Percentiles rank a stretch among this genome's conserved stretches.
phyloP scores from a whole-genome alignment of 2,113 vertebrate species.

The Tinamus guttatus region DNA sequence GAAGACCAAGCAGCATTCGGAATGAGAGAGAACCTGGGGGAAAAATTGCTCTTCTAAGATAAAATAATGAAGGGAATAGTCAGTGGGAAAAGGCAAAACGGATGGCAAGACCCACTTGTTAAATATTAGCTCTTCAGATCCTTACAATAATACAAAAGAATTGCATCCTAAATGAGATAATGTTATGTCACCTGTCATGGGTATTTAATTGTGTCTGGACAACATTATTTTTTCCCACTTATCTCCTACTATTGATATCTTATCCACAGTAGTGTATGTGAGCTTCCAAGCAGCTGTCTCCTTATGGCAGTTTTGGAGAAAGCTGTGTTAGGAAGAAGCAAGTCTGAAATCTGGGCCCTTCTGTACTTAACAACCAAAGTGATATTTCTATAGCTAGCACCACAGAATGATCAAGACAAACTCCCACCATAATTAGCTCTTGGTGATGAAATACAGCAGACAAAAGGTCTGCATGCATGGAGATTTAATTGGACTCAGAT shows the following conservation, averaged over 20 bases:
- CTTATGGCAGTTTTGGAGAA: not conserved
- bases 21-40: not conserved
- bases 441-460: conserved; percentile 18
- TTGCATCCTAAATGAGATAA: not conserved
- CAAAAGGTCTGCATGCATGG: not conserved
- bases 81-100: not conserved
- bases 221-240: not conserved
- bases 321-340: not conserved
- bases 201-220: not conserved
- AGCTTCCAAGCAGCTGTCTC: not conserved
- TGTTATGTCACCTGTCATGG: not conserved
- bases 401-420: not conserved
- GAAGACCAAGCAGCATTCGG: conserved; percentile 1
- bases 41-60: not conserved
- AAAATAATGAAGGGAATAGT: conserved; percentile 21
- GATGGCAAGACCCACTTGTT: not conserved
- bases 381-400: not conserved
- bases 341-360: not conserved
- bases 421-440: not conserved
- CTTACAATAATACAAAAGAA: not conserved
- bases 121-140: conserved; percentile 3
- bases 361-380: not conserved
- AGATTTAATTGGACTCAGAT: not conserved
- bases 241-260: not conserved
- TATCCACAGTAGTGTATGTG: not conserved